Evolutionary conservation across 2,797 vertebrate genomes (phyloP).

Genomic region (Linurgus olivaceus): DNA sequence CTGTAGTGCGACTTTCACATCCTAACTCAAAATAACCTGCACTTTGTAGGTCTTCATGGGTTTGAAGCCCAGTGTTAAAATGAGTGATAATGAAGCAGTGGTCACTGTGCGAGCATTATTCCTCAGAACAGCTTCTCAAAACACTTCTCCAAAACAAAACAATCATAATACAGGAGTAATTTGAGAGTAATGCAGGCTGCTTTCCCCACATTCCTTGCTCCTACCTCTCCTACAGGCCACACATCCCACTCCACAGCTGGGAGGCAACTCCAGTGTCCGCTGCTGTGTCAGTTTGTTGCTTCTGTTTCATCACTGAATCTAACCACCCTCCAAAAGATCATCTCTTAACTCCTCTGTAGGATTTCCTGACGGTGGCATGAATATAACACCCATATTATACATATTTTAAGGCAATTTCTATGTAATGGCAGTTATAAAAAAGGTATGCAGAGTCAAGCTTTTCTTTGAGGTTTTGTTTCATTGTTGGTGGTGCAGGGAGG

Average conservation of each 20-base stretch:
- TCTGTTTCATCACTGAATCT: neutral
- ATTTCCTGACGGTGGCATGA: neutral
- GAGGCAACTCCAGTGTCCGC: neutral
- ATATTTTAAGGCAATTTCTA: neutral
- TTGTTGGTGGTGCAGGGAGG: neutral
- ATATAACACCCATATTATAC: neutral
- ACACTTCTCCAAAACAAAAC: neutral
- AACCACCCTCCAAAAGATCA: neutral
- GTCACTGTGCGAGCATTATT: neutral
- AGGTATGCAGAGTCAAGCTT: neutral
- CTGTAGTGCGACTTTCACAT: neutral
- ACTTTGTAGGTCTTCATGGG: neutral
- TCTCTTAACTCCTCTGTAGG: neutral
- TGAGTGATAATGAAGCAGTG: neutral
- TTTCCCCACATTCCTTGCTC: neutral
- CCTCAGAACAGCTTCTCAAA: neutral
- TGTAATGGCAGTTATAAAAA: neutral
- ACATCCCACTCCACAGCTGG: neutral
- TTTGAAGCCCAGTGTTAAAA: neutral
- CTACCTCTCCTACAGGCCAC: neutral
- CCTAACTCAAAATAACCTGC: neutral
- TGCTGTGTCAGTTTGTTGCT: neutral
- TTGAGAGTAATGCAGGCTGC: neutral
- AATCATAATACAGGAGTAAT: neutral
- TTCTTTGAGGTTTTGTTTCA: neutral